Evolutionary conservation across 92 coral and sea anemone genomes (phyloP).

Genomic region (Chrysogorgia sp.): DNA sequence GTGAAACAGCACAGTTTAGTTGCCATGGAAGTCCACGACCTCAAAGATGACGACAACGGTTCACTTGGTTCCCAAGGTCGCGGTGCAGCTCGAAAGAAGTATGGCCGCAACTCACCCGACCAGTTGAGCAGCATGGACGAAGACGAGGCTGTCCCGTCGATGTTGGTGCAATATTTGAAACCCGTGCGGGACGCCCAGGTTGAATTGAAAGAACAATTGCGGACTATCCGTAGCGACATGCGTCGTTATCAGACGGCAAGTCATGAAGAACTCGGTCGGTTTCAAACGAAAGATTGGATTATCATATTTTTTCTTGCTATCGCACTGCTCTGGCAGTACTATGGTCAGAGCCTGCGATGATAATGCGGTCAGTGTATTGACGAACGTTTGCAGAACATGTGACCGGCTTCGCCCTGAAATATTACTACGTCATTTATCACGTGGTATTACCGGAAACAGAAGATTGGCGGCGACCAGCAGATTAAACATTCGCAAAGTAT

Average conservation of each 20-base stretch:
- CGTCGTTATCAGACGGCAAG: constrained; percentile 83
- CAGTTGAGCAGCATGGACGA: constrained; percentile 86
- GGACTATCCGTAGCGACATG: constrained; percentile 89
- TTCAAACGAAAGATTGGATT: constrained; percentile 93
- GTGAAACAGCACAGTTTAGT: constrained; percentile 84
- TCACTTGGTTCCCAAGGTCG: constrained; percentile 65
- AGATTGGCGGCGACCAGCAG: too few relatives aligned
- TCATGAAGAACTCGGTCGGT: constrained; percentile 81
- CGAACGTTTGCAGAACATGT: too few relatives aligned
- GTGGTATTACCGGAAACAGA: too few relatives aligned
- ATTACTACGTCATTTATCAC: too few relatives aligned
- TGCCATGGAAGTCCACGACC: constrained; percentile 66
- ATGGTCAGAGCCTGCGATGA: background rate
- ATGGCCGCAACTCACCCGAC: constrained; percentile 83
- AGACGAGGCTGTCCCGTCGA: constrained; percentile 72
- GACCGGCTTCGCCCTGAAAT: too few relatives aligned
- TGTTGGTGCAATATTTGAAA: constrained; percentile 79
- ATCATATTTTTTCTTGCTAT: constrained; percentile 71
- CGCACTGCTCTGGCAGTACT: constrained; percentile 88
- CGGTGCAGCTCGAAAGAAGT: constrained; percentile 68
- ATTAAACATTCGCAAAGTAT: too few relatives aligned
- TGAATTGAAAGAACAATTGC: constrained; percentile 90
- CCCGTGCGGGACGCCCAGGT: constrained; percentile 87
- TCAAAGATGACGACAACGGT: constrained; percentile 65
- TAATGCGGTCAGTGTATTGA: too few relatives aligned